Conservation (phyloP, 2,113 vertebrate genomes). For the Triplophysa tibetana region DNA sequence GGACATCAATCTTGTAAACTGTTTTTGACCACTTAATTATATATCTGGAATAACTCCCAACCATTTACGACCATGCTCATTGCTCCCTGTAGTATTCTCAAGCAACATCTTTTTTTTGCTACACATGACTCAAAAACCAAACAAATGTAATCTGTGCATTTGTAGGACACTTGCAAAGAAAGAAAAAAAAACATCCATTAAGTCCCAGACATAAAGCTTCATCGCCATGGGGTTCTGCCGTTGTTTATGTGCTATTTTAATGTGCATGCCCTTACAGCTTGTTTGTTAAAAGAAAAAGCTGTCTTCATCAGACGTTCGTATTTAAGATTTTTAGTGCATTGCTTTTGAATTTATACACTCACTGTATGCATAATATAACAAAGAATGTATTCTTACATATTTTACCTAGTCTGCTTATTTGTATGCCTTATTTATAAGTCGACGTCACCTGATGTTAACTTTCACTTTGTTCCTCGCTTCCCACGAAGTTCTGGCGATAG, state of each 20-base stretch:
- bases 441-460: neutral
- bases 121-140: neutral
- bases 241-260: neutral
- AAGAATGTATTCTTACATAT: neutral
- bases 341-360: neutral
- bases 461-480: neutral
- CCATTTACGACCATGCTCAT: neutral
- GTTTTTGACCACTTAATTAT: neutral
- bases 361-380: neutral
- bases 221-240: no score
- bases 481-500: neutral
- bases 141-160: conserved; percentile 29
- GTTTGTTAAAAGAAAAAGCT: neutral
- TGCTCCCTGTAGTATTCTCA: neutral
- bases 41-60: neutral
- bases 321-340: neutral
- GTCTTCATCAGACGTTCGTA: neutral
- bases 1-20: neutral
- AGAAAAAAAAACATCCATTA: neutral
- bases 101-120: neutral
- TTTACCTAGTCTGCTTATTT: neutral
- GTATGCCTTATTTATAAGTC: neutral
- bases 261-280: no score
- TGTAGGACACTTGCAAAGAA: neutral
- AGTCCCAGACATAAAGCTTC: no score